Base-by-base conservation (phyloP, 2,888 invertebrate species). In the Tupiocoris notatus region DNA sequence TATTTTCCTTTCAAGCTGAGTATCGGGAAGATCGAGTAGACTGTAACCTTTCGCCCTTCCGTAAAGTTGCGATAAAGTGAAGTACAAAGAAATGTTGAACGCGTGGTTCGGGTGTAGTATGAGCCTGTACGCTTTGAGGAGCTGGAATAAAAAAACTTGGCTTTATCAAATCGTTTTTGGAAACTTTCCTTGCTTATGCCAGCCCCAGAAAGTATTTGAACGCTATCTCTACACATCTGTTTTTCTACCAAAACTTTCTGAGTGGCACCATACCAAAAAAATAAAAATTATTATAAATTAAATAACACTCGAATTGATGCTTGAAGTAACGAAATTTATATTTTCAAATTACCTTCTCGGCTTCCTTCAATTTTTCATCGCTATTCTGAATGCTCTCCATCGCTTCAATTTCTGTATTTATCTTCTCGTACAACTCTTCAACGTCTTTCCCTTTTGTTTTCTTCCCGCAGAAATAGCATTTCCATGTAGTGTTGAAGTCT, bases 71-170 rank as follows among this genome's bases (percentile, higher is more conserved):
- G 89, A 89, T 74, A 94, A 85, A 18, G 89, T 87, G 81, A 91
- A 89, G 80, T 78, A 79, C 21, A 81, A 63, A 18, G 71, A 71
- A 18, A 78, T 79, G 54, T 91, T 86, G 77, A 92, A 87, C 16
- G 90, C 89, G 83, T 94, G 93, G 39, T 88, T 88, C 0, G 92
- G 92, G 85, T 95, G 94, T 77, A 95, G 85, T 74, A 91, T 88
- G 0, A 88, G 87, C 80, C 87, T 87, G 83, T 90, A 91, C 85
- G 89, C 84, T 75, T 83, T 84, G 39, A 84, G 71, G 24, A 81
- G 17, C 78, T 78, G 61, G n/a, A 73, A 23, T 59, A 3, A 59
- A 20, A 9, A 39, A 7, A 39, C 12, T 39, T 39, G 39, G 39
- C 12, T 39, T n/a, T n/a, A n/a, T n/a, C n/a, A n/a, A n/a, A n/a